These are phyloP conservation scores for Melanostoma mellinum DNA, from an alignment of 2,888 invertebrate genomes.

Conservation along the genomic window DNA sequence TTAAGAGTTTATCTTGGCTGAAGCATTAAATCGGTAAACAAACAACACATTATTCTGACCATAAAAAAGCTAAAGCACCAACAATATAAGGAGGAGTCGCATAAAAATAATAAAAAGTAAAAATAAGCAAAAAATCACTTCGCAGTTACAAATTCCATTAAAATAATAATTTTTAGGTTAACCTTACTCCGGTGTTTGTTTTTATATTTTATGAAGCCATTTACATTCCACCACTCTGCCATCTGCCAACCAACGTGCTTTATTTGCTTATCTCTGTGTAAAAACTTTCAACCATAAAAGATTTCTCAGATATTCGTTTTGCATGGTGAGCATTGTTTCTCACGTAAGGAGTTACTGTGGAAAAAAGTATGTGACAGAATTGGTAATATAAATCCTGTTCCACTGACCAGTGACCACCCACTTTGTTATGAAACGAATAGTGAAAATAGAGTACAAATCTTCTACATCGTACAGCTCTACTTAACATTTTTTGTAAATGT, in stretches of 20 bases:
- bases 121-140: slow-evolving; percentile 33
- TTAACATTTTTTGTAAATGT: too few relatives aligned
- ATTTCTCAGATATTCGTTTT: slow-evolving; percentile 33
- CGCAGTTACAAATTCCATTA: slow-evolving; percentile 65
- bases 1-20: slow-evolving; percentile 48
- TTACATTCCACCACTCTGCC: slow-evolving; percentile 55
- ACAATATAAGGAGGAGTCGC: slow-evolving; percentile 35
- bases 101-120: slow-evolving; percentile 19
- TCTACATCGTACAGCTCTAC: too few relatives aligned
- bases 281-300: slow-evolving; percentile 62
- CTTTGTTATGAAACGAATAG: background rate
- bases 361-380: slow-evolving; percentile 5
- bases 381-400: slow-evolving; percentile 10
- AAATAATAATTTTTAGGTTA: slow-evolving; percentile 59
- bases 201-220: slow-evolving; percentile 64
- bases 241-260: slow-evolving; percentile 17
- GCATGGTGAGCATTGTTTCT: slow-evolving; percentile 37
- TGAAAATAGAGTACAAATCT: too few relatives aligned
- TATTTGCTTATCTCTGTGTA: slow-evolving; percentile 29
- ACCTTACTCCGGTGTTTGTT: slow-evolving; percentile 30
- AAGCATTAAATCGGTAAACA: slow-evolving; percentile 59
- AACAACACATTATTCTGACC: slow-evolving; percentile 41
- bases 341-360: slow-evolving; percentile 42
- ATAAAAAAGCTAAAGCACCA: slow-evolving; percentile 62
- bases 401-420: slow-evolving; percentile 19